phyloP scores from a whole-genome alignment of 2,888 invertebrate species.

The Stramonita haemastoma region DNA sequence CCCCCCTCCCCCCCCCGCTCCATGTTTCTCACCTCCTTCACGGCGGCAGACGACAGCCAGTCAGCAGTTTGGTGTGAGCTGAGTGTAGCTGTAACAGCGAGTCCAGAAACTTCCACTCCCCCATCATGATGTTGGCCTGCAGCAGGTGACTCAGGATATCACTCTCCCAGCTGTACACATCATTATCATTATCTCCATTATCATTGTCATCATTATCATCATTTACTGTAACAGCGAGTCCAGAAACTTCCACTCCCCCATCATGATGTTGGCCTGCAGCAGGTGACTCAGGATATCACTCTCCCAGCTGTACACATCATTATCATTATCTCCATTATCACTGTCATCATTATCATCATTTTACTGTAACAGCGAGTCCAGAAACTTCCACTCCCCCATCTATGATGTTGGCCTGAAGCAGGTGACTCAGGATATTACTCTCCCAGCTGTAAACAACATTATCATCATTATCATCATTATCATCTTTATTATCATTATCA shows the following conservation, averaged over 20 bases:
- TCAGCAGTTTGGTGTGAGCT: constrained; percentile 82
- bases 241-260: constrained; percentile 84
- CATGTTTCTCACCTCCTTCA: constrained; percentile 81
- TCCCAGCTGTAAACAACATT: too few relatives aligned
- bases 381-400: constrained; percentile 83
- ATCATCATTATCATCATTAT: too few relatives aligned
- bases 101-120: constrained; percentile 83
- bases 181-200: too few relatives aligned
- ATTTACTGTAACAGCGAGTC: constrained; percentile 82
- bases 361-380: constrained; percentile 83
- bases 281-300: too few relatives aligned
- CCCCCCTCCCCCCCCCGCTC: too few relatives aligned
- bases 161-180: constrained; percentile 80
- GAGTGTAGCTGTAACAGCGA: constrained; percentile 83
- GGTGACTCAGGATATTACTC: too few relatives aligned
- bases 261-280: constrained; percentile 81
- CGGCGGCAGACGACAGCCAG: constrained; percentile 83
- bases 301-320: too few relatives aligned
- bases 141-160: constrained; percentile 83
- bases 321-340: too few relatives aligned
- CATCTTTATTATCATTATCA: too few relatives aligned
- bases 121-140: constrained; percentile 82
- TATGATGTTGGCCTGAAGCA: too few relatives aligned
- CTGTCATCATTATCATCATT: too few relatives aligned
- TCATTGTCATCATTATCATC: too few relatives aligned